phyloP scores from a whole-genome alignment of 2,888 invertebrate species.

The Ceramica pisi region DNA sequence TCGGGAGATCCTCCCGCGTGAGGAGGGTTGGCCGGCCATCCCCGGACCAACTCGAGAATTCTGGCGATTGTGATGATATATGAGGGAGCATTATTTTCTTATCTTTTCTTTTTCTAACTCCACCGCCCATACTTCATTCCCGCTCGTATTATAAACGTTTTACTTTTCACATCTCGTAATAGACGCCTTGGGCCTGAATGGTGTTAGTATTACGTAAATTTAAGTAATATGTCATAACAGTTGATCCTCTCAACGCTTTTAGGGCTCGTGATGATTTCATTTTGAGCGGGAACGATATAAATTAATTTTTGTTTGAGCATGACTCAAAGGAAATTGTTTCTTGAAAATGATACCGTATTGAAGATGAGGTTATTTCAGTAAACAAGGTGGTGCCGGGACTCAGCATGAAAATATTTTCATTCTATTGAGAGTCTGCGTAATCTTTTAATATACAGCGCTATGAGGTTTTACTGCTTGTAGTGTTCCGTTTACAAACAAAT shows the following conservation, averaged over 20 bases:
- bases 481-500: slow-evolving; percentile 53
- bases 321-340: slow-evolving; percentile 81
- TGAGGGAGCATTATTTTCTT: slow-evolving; percentile 90
- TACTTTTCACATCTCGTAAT: slow-evolving; percentile 88
- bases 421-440: slow-evolving; percentile 72
- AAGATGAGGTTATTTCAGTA: slow-evolving; percentile 75
- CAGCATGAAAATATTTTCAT: slow-evolving; percentile 74
- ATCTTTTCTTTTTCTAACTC: slow-evolving; percentile 90
- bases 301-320: slow-evolving; percentile 82
- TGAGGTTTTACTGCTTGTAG: slow-evolving; percentile 52
- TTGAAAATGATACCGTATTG: slow-evolving; percentile 78
- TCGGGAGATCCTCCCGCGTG: slow-evolving; percentile 81
- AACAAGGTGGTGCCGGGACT: slow-evolving; percentile 70
- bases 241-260: slow-evolving; percentile 70
- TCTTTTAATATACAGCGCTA: slow-evolving; percentile 71
- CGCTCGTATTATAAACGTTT: slow-evolving; percentile 88
- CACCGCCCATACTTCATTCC: slow-evolving; percentile 88
- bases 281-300: slow-evolving; percentile 76
- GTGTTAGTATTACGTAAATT: slow-evolving; percentile 87
- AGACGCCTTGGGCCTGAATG: slow-evolving; percentile 81
- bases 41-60: slow-evolving; percentile 83
- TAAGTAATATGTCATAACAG: slow-evolving; percentile 83
- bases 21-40: slow-evolving; percentile 86
- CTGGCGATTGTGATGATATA: slow-evolving; percentile 90
- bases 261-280: slow-evolving; percentile 80